Percentiles rank a stretch among this genome's conserved stretches.
phyloP scores from a whole-genome alignment of 2,797 vertebrate species.

The Anabacerthia variegaticeps region DNA sequence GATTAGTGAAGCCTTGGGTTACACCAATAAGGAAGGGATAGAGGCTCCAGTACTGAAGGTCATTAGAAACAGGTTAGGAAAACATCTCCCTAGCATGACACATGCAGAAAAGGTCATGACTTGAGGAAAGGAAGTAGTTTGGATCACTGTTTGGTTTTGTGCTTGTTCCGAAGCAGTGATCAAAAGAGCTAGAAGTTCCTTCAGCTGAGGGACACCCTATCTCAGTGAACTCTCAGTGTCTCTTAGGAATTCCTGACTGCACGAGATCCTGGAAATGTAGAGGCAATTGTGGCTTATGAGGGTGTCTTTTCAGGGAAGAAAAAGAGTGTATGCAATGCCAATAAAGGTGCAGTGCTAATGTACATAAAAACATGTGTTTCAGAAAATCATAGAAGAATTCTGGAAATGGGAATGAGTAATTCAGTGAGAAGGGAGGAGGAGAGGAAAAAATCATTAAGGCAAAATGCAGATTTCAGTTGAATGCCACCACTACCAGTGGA shows the following conservation, averaged over 20 bases:
- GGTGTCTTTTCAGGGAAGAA: accelerated
- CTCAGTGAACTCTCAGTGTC: not conserved
- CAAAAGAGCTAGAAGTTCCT: not conserved
- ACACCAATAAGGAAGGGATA: not conserved
- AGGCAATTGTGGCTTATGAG: not conserved
- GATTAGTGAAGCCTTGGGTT: not conserved
- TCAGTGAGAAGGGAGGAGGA: not conserved
- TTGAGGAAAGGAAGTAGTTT: not conserved
- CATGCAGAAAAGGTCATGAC: not conserved
- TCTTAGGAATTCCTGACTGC: accelerated
- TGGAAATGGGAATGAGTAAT: not conserved
- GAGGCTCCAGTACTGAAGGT: not conserved
- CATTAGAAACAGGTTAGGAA: not conserved
- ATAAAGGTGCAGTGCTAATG: not conserved
- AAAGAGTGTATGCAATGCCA: not conserved
- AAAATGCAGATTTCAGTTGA: not conserved
- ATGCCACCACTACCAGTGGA: not conserved
- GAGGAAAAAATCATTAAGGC: not conserved
- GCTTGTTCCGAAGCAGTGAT: not conserved
- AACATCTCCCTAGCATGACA: not conserved
- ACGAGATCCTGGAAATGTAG: not conserved
- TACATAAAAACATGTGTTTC: not conserved
- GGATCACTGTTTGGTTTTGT: not conserved
- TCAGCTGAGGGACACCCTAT: not conserved
- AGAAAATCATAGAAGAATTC: not conserved